phyloP scores from a whole-genome alignment of 2,888 invertebrate genomes.

The Blastobasis adustella region DNA sequence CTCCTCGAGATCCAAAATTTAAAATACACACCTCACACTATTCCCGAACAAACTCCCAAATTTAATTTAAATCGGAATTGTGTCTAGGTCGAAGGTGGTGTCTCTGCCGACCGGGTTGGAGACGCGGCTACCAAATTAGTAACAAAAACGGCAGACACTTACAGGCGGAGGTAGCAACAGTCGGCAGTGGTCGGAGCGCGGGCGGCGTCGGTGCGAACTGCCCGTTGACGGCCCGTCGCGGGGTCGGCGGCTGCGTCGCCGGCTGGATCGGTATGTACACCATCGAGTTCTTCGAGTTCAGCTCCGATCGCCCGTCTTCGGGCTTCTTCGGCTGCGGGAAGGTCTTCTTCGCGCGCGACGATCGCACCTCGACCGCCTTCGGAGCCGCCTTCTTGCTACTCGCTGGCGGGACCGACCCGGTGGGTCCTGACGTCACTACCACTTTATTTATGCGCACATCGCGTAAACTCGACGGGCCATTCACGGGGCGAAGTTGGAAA shows the following conservation, averaged over 20 bases:
- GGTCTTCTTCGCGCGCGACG: slow-evolving; percentile 49
- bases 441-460: slow-evolving; percentile 55
- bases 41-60: too few species aligned
- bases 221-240: slow-evolving; percentile 17
- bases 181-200: slow-evolving; percentile 16
- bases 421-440: neutral
- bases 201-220: slow-evolving; percentile 9
- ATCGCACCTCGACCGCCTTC: slow-evolving; percentile 31
- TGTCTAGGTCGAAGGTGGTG: too few species aligned
- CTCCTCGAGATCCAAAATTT: too few species aligned
- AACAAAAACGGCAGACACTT: too few species aligned
- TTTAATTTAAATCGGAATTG: too few species aligned
- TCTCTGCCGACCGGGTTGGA: too few species aligned
- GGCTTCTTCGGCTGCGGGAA: slow-evolving; percentile 55
- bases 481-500: slow-evolving; percentile 51
- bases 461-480: slow-evolving; percentile 33
- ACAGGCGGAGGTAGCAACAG: slow-evolving; percentile 19
- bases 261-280: slow-evolving; percentile 68
- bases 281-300: slow-evolving; percentile 64
- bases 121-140: too few species aligned
- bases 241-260: slow-evolving; percentile 50
- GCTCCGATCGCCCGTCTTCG: slow-evolving; percentile 48
- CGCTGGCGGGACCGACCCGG: neutral
- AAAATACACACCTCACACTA: too few species aligned
- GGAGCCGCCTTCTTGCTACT: slow-evolving; percentile 26